phyloP scores from a whole-genome alignment of 2,888 invertebrate species.

The Chloroclysta siterata region DNA sequence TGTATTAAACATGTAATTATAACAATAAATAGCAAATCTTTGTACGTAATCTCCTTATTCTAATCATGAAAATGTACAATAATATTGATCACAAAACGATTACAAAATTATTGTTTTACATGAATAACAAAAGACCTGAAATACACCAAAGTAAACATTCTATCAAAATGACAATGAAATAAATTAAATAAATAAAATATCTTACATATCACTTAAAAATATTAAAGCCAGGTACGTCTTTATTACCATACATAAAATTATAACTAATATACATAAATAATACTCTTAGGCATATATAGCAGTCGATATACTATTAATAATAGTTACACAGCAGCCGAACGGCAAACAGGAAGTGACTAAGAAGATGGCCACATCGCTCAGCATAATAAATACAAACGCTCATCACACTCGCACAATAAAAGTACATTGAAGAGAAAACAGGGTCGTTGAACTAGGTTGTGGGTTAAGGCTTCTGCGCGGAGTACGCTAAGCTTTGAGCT shows the following conservation, averaged over 20 bases:
- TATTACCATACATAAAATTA: conserved; percentile 53
- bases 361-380: conserved; percentile 54
- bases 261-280: conserved; percentile 50
- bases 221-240: conserved; percentile 76
- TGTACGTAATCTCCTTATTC: conserved; percentile 31
- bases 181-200: conserved; percentile 46
- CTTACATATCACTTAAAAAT: conserved; percentile 67
- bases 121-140: conserved; percentile 22
- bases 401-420: conserved; percentile 63
- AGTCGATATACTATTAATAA: conserved; percentile 39
- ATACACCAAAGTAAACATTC: conserved; percentile 13
- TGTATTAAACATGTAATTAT: conserved; percentile 53
- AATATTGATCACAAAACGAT: conserved; percentile 35
- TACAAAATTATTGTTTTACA: conserved; percentile 28
- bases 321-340: conserved; percentile 44
- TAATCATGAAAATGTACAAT: conserved; percentile 37
- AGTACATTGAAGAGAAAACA: conserved; percentile 71
- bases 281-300: conserved; percentile 40
- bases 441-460: conserved; percentile 68
- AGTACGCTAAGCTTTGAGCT: conserved; percentile 92
- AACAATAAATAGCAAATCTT: conserved; percentile 38
- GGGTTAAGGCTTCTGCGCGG: conserved; percentile 88
- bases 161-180: conserved; percentile 38
- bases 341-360: conserved; percentile 52
- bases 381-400: conserved; percentile 64